Percentiles rank a stretch among this genome's conserved stretches.
Evolutionary conservation across 2,797 vertebrate species (phyloP).

Genomic region (Capromys pilorides): DNA sequence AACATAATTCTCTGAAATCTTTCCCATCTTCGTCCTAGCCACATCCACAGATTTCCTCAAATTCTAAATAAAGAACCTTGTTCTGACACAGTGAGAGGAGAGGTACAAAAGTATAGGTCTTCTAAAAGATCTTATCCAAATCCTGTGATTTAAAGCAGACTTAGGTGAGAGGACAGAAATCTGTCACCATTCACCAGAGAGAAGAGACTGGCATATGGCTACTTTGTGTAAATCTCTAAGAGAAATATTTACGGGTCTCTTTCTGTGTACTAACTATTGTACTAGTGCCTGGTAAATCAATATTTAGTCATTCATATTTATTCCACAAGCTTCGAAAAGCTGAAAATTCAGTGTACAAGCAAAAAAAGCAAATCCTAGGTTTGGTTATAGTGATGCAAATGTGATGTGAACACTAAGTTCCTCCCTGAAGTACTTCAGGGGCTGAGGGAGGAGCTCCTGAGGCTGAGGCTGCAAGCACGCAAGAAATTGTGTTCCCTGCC

Average conservation of each 20-base stretch:
- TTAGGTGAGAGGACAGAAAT: background rate
- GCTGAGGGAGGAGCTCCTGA: background rate
- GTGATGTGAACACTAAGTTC: background rate
- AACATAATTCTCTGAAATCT: conserved; percentile 14
- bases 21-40: background rate
- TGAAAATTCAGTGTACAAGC: background rate
- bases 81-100: background rate
- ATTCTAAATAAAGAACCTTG: conserved; percentile 36
- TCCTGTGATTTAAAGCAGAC: background rate
- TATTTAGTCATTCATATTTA: background rate
- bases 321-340: background rate
- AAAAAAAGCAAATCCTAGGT: background rate
- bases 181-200: background rate
- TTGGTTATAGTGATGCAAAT: background rate
- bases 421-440: too few relatives aligned
- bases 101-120: background rate
- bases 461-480: background rate
- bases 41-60: background rate
- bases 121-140: conserved; percentile 35
- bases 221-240: background rate
- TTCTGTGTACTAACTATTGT: background rate
- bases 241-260: background rate
- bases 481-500: background rate
- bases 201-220: background rate
- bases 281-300: background rate